phyloP scores from a whole-genome alignment of 2,797 vertebrate species.

The Phoebastria nigripes region DNA sequence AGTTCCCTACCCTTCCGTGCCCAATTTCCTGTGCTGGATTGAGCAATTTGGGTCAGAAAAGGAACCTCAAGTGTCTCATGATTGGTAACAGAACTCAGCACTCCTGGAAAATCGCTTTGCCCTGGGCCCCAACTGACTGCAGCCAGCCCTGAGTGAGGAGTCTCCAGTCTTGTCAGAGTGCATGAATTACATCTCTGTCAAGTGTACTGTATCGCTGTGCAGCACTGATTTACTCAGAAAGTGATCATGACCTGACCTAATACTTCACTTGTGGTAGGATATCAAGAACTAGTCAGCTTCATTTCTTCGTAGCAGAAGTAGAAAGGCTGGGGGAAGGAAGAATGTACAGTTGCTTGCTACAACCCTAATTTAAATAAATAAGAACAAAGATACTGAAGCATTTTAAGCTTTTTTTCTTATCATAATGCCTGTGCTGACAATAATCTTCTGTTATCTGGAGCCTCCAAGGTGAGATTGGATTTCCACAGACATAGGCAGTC shows the following conservation, averaged over 20 bases:
- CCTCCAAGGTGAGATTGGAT: not conserved
- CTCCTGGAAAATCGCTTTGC: not conserved
- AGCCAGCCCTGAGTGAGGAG: not conserved
- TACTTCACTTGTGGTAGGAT: not conserved
- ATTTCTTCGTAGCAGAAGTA: not conserved
- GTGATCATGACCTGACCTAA: not conserved
- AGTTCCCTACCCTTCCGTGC: not conserved
- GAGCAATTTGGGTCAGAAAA: constrained; percentile 32
- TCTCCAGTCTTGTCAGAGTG: not conserved
- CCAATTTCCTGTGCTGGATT: constrained; percentile 38
- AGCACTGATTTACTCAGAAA: not conserved
- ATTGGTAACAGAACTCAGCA: not conserved
- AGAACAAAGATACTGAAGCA: not conserved
- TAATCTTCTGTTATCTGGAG: not conserved
- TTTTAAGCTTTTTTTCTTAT: not conserved
- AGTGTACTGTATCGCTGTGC: too few relatives aligned
- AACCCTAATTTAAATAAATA: constrained; percentile 1
- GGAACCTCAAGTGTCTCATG: constrained; percentile 3
- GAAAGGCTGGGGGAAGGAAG: not conserved
- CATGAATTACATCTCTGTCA: not conserved
- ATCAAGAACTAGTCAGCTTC: not conserved
- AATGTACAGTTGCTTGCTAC: not conserved
- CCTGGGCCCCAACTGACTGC: not conserved
- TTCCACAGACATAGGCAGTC: not conserved
- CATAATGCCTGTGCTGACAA: not conserved